A percentile compares a stretch with the other conserved stretches of the same genome.
Conservation (phyloP, 2,113 vertebrate species). For the Labeo rohita region DNA sequence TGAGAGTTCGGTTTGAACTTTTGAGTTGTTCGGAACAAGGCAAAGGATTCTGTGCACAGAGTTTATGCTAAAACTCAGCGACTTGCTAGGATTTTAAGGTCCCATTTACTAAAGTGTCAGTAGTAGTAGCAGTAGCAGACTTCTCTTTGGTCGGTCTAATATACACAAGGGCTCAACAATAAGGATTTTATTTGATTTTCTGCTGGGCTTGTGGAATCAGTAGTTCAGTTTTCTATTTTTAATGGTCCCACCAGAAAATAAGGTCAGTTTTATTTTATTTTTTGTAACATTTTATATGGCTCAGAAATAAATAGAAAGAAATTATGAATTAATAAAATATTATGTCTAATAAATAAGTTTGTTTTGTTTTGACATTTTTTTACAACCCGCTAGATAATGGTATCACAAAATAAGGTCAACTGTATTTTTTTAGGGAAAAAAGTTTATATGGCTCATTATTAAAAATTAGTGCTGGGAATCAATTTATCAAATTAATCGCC, state of each 20-base stretch:
- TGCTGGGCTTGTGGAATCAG: not conserved
- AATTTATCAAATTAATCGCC: too few relatives aligned
- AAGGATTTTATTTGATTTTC: not conserved
- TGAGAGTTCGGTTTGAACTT: slow-evolving; percentile 2
- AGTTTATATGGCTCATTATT: too few relatives aligned
- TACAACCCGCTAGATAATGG: too few relatives aligned
- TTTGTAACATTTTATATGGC: too few relatives aligned
- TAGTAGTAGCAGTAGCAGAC: not conserved
- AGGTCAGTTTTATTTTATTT: too few relatives aligned
- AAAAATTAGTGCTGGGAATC: too few relatives aligned
- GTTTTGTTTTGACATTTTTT: too few relatives aligned
- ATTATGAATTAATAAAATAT: too few relatives aligned
- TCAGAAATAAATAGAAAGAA: too few relatives aligned
- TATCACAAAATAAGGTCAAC: not conserved
- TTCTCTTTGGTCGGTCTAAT: not conserved
- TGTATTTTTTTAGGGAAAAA: not conserved
- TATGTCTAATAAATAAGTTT: too few relatives aligned
- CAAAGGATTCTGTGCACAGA: not conserved
- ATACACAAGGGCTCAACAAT: not conserved
- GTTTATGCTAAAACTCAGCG: not conserved
- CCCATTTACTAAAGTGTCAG: not conserved
- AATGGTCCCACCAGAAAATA: too few relatives aligned
- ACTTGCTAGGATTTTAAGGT: not conserved
- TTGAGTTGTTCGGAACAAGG: not conserved
- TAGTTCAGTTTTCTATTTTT: too few relatives aligned